Evolutionary conservation across 37 sponge, comb jelly and placozoan genomes (phyloP).

Genomic region (Trichoplax adhaerens): DNA sequence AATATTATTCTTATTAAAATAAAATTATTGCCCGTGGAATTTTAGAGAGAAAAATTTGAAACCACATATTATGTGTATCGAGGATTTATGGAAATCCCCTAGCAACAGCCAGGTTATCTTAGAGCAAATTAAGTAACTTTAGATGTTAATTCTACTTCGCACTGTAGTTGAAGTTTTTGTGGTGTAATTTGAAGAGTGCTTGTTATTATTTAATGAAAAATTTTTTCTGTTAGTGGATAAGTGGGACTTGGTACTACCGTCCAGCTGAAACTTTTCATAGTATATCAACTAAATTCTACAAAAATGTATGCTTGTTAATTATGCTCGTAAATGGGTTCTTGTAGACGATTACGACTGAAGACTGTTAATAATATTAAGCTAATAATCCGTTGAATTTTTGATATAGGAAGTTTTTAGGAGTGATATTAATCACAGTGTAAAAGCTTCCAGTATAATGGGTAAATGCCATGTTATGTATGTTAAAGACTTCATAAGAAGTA

Average conservation of each 20-base stretch:
- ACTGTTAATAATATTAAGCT: no score
- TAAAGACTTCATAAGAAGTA: constrained; percentile 40
- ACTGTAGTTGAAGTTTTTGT: no score
- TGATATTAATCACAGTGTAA: constrained; percentile 36
- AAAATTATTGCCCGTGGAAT: neutral
- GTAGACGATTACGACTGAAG: no score
- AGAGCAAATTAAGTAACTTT: no score
- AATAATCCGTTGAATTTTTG: no score
- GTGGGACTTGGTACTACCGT: constrained; percentile 63
- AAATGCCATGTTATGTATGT: constrained; percentile 42
- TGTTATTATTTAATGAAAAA: no score
- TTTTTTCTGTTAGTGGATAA: constrained; percentile 32
- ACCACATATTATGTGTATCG: constrained; percentile 50
- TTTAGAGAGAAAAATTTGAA: constrained; percentile 5
- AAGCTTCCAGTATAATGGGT: constrained; percentile 18
- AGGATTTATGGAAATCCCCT: constrained; percentile 40
- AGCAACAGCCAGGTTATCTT: neutral
- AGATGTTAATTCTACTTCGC: no score
- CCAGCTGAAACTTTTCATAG: constrained; percentile 79
- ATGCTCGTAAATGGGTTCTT: neutral
- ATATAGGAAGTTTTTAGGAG: constrained; percentile 68
- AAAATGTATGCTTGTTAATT: constrained; percentile 20
- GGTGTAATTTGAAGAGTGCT: no score
- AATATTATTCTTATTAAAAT: neutral
- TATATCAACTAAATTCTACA: constrained; percentile 51